Conservation (phyloP, 2,888 invertebrate genomes). For the Trachelus stipa region DNA sequence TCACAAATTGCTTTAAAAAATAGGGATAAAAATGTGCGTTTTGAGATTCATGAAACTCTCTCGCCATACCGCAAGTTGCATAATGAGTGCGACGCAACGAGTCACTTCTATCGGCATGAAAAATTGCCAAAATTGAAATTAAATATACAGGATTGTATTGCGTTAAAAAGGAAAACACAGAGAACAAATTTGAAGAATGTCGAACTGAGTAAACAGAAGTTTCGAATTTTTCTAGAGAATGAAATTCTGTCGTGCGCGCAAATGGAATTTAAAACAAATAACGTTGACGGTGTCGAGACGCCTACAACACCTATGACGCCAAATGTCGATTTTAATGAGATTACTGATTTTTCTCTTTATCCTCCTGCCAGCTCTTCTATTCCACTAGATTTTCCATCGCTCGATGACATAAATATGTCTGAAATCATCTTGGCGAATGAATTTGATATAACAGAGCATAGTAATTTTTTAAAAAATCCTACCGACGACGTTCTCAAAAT, state of each 20-base stretch:
- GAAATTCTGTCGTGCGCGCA: constrained; percentile 39
- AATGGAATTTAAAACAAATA: constrained; percentile 30
- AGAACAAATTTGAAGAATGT: constrained; percentile 42
- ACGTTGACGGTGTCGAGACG: constrained; percentile 10
- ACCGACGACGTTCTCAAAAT: not conserved
- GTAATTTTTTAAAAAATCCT: not conserved
- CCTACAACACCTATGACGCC: constrained; percentile 34
- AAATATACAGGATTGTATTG: constrained; percentile 22
- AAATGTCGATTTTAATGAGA: constrained; percentile 30
- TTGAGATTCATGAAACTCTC: not conserved
- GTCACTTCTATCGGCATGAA: constrained; percentile 1
- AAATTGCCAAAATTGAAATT: constrained; percentile 24
- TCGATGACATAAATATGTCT: constrained; percentile 24
- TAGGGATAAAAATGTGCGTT: not conserved
- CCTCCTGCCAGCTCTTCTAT: constrained; percentile 14
- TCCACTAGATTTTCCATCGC: constrained; percentile 26
- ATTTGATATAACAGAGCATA: not conserved
- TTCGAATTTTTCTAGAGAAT: constrained; percentile 42
- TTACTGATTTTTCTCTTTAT: constrained; percentile 33
- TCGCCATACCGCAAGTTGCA: constrained; percentile 18
- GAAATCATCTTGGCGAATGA: not conserved
- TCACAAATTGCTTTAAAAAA: not conserved
- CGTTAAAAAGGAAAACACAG: constrained; percentile 18
- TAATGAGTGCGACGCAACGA: not conserved
- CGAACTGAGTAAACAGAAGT: constrained; percentile 37